Base-by-base conservation (phyloP, 2,888 invertebrate species). In the Trilocha varians region DNA sequence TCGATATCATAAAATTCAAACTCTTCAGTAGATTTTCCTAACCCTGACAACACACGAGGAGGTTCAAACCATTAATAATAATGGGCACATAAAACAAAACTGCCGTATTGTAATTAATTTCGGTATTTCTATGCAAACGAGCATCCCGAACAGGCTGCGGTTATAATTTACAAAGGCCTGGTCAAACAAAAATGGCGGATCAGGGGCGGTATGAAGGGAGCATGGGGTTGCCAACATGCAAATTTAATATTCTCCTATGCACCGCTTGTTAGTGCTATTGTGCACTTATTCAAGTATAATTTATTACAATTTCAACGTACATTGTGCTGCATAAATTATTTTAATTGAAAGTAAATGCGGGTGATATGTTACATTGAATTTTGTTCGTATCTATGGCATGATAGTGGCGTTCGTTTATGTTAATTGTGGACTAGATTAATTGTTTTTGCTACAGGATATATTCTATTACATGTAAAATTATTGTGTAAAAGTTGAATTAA, bases 261-360 rank as follows among this genome's bases (percentile, higher is more conserved):
- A 66, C 69, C 44, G 70, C 71, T 74, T 67, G 74, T 82, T 80
- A 80, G 75, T 54, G 48, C 75, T 62, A 78, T 76, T 77, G 77
- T 77, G 66, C 64, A 68, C 61, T 79, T 78, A 83, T 82, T 77
- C 74, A 76, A 80, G 70, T 70, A 70, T 69, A 74, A 82, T 80
- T 79, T 82, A 85, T 76, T 67, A 59, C 62, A 61, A 61, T 63
- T 62, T 59, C 55, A 61, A 64, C 63, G 55, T 53, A 48, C 57
- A 25, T 25, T 55, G 53, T 57, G 53, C 65, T 64, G 70, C 68
- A 79, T 77, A 78, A 78, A 77, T 78, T 76, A 70, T 61, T 66
- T 70, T 80, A 78, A 82, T 78, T 80, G 80, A 72, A 82, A 76
- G 52, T 78, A 77, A 79, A 83, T 84, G 82, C 83, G 83, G 84